Evolutionary conservation across 2,888 invertebrate species (phyloP).

Genomic region (Sphaerophoria taeniata): DNA sequence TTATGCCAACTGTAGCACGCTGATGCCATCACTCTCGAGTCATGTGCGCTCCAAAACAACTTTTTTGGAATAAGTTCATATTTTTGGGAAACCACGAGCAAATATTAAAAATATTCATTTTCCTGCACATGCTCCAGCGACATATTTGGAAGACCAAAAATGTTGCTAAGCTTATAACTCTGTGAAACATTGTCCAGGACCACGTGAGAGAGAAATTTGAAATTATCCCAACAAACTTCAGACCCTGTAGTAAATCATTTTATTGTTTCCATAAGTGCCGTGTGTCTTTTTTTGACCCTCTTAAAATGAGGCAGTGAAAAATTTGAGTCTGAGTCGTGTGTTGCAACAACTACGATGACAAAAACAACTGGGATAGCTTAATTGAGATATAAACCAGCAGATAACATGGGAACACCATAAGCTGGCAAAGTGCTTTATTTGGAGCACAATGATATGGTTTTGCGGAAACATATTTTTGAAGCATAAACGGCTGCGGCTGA

Average conservation of each 20-base stretch:
- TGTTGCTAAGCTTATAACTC: too few relatives aligned
- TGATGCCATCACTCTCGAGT: too few relatives aligned
- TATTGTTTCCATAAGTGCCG: constrained; percentile 60
- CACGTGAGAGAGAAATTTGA: constrained; percentile 18
- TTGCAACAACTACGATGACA: constrained; percentile 27
- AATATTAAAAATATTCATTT: too few relatives aligned
- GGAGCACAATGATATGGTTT: constrained; percentile 34
- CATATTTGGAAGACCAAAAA: too few relatives aligned
- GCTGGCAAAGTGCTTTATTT: constrained; percentile 26
- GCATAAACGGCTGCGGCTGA: neutral
- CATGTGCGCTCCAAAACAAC: too few relatives aligned
- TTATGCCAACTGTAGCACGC: too few relatives aligned
- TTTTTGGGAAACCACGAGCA: too few relatives aligned
- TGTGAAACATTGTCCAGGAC: too few relatives aligned
- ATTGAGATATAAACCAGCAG: constrained; percentile 36
- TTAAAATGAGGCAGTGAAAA: neutral
- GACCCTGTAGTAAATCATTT: constrained; percentile 47
- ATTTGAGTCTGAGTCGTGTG: constrained; percentile 35
- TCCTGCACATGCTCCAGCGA: too few relatives aligned
- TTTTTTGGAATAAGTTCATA: too few relatives aligned
- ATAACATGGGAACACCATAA: constrained; percentile 14
- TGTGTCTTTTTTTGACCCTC: constrained; percentile 13
- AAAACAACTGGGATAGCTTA: constrained; percentile 44
- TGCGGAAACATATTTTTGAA: constrained; percentile 12
- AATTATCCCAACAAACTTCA: constrained; percentile 55